Evolutionary conservation across 1,140 invertebrate species (phyloP).

Genomic region (Drosophila mayri): DNA sequence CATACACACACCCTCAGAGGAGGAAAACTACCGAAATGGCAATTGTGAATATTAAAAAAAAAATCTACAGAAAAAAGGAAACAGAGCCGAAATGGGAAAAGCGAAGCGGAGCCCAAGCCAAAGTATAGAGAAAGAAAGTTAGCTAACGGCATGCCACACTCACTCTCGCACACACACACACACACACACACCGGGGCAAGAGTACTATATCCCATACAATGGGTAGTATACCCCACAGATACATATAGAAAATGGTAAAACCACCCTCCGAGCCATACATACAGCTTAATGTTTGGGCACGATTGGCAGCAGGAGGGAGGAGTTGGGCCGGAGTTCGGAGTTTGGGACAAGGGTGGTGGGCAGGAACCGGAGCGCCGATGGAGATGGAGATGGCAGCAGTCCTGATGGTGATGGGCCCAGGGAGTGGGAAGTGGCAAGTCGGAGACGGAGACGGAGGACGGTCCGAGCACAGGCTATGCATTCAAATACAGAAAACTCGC

Average conservation of each 20-base stretch:
- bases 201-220: slow-evolving; percentile 69
- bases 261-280: slow-evolving; percentile 63
- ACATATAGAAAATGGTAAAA: slow-evolving; percentile 79
- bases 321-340: slow-evolving; percentile 26
- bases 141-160: slow-evolving; percentile 67
- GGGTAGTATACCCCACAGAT: slow-evolving; percentile 53
- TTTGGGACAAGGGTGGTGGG: slow-evolving; percentile 25
- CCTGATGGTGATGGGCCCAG: slow-evolving; percentile 23
- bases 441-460: slow-evolving; percentile 33
- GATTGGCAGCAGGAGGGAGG: slow-evolving; percentile 50
- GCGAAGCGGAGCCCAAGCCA: slow-evolving; percentile 21
- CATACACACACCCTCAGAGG: slow-evolving; percentile 28
- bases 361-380: slow-evolving; percentile 39
- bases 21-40: slow-evolving; percentile 79
- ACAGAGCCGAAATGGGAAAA: slow-evolving; percentile 25
- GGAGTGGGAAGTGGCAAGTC: slow-evolving; percentile 18
- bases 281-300: slow-evolving; percentile 67
- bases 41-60: slow-evolving; percentile 84
- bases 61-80: slow-evolving; percentile 32
- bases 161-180: slow-evolving; percentile 28
- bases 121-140: slow-evolving; percentile 73
- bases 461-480: slow-evolving; percentile 70
- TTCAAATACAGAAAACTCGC: slow-evolving; percentile 78
- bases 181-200: slow-evolving; percentile 36
- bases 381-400: slow-evolving; percentile 42